Evolutionary conservation across 2,113 vertebrate species (phyloP), one percentile per base, ranked within the genome.

Genomic region (Lichenostomus cassidix): DNA sequence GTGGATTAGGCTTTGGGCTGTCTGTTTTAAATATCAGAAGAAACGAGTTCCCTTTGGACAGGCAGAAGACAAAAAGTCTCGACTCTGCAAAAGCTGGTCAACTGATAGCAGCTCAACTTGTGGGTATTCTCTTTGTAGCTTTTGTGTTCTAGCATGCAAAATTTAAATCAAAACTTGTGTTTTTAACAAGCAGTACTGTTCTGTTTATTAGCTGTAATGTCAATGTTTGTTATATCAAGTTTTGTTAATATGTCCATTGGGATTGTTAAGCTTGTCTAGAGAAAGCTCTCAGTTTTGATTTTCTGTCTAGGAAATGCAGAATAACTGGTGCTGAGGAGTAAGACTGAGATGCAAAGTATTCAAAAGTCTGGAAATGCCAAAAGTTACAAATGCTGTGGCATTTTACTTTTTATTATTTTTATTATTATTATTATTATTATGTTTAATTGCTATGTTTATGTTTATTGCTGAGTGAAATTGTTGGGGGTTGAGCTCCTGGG

Each of bases 11-110:
- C 55, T 83, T 68, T 89, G 60, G 37, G 62, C 74, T 89, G 64
- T 78, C 63, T 86, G 68, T 59, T 81, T 91, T 81, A 87, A 81
- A 27, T 82, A 89, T 71, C 62, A 92, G 73, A 86, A 89, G 83
- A 80, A 69, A 62, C 0, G 1, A 75, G 37, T 42, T 96, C 56
- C 28, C 28, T 70, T 89, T 89, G 21, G 52, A 53, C 41, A 79
- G 52, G 25, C 62, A 56, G 87, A 94, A 82, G 60, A 49, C 60
- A 75, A 46, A 76, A 80, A 60, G 39, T 52, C n/a, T 87, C 4
- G 0, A 67, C 18, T 44, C 15, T 41, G 82, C 19, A 4, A 55
- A 80, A 78, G 65, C 65, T 89, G 73, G 15, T 74, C 35, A 56
- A 3, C 64, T 84, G 73, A 46, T 55, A 58, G 44, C 50, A 64